phyloP scores from a whole-genome alignment of 2,888 invertebrate species.

The Agriopis marginaria region DNA sequence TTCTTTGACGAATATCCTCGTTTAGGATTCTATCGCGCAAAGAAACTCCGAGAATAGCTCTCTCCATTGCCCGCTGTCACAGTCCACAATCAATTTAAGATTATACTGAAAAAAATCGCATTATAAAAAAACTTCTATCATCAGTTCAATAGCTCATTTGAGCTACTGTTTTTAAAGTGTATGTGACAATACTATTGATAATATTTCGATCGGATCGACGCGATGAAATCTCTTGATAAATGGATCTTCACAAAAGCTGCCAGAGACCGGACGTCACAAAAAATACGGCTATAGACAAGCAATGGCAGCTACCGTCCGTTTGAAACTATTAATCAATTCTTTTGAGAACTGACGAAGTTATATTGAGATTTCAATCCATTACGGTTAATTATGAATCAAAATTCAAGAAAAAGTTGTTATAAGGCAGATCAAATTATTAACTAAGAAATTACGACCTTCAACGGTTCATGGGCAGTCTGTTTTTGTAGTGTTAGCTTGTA shows the following conservation, averaged over 20 bases:
- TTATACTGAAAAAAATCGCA: no score
- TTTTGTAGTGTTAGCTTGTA: no score
- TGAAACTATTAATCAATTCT: slow-evolving; percentile 77
- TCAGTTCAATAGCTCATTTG: neutral
- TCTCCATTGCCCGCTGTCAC: no score
- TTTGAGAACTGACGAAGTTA: slow-evolving; percentile 56
- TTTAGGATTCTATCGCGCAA: no score
- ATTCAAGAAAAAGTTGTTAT: neutral
- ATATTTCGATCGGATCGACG: slow-evolving; percentile 58
- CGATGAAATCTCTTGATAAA: slow-evolving; percentile 54
- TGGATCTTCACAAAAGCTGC: slow-evolving; percentile 30
- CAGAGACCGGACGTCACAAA: slow-evolving; percentile 64
- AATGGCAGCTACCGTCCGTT: slow-evolving; percentile 67
- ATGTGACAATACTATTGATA: slow-evolving; percentile 41
- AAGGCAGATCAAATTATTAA: neutral
- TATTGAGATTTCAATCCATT: slow-evolving; percentile 23
- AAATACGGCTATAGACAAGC: slow-evolving; percentile 54
- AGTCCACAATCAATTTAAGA: no score
- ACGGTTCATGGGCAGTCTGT: no score
- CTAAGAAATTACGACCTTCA: no score
- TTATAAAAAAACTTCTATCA: no score
- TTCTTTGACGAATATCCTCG: no score
- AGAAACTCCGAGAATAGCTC: no score
- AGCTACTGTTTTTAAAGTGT: slow-evolving; percentile 14
- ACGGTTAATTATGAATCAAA: slow-evolving; percentile 8